Base-by-base conservation (phyloP, 1,140 invertebrate species). In the Sycophaga agraensis region DNA sequence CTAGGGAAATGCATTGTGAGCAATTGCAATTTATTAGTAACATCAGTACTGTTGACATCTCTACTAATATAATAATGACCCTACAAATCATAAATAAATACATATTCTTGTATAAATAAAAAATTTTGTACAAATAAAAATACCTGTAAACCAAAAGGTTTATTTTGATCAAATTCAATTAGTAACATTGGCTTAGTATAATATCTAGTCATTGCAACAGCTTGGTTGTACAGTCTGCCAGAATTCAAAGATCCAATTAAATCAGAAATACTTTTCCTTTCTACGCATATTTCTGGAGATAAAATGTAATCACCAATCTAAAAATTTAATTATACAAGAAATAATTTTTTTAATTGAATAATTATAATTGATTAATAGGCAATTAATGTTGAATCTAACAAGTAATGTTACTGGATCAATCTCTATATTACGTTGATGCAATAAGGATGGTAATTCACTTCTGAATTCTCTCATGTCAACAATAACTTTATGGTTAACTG, bases 391-490 rank as follows among this genome's bases (percentile, higher is more conserved):
- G 4, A 31, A 4, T 31, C 81, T 76, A 76, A 92, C 91, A 64
- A 91, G 85, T 43, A 98, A 87, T 2, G 93, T 96, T 0, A 96
- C 83, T 2, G 98, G 97, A 73, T 96, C 89, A 60, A 99, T 91
- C 70, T 97, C 91, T 61, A 99, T 91, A 2, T 94, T 94, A 65
- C 93, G 85, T 72, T 91, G 90, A 74, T 99, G 96, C 48, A 99
- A 87, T 34, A 99, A 81, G 6, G 94, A 90, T 0, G 98, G 98
- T 16, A 99, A 81, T 77, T 99, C 96, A 64, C 94, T 97, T 46
- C 96, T 86, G 76, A 99, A 99, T 81, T 99, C 98, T 72, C 98
- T 84, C 89, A 98, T 96, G 78, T 99, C 98, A 19, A 99, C 95
- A 69, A 99, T 92, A 12, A 99, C 82, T 72, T 89, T 78, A 66